Evolutionary conservation across 2,797 vertebrate species (phyloP).

Genomic region (Poeciliopsis presidionis): DNA sequence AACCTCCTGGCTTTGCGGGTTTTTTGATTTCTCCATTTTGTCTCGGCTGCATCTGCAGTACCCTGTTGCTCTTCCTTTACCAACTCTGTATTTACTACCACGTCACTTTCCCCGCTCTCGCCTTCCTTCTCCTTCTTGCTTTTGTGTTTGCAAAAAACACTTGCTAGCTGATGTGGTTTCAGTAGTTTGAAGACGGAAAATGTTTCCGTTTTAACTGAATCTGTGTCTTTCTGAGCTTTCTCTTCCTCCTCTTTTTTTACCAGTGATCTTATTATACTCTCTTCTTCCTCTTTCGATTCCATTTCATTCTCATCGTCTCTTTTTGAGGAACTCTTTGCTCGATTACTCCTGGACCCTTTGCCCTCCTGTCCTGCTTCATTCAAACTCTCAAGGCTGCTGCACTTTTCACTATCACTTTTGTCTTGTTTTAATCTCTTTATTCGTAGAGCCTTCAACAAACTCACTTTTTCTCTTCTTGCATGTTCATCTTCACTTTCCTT

Average conservation of each 20-base stretch:
- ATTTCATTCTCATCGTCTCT: constrained; percentile 12
- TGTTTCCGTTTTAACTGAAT: constrained; percentile 5
- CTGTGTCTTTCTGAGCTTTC: not conserved
- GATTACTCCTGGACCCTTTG: constrained; percentile 18
- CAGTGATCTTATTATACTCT: not conserved
- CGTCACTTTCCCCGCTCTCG: constrained; percentile 15
- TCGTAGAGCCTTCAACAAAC: constrained; percentile 54
- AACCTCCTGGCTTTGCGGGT: constrained; percentile 64
- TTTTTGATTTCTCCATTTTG: constrained; percentile 64
- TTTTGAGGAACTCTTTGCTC: constrained; percentile 39
- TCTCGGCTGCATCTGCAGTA: not conserved
- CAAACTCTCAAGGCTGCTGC: constrained; percentile 61
- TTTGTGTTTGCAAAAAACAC: constrained; percentile 35
- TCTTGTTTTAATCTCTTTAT: constrained; percentile 56
- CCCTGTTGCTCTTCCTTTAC: not conserved
- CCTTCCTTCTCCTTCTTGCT: constrained; percentile 8
- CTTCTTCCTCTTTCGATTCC: constrained; percentile 35
- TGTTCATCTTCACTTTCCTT: constrained; percentile 16
- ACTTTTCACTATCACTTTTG: constrained; percentile 44
- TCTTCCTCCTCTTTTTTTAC: constrained; percentile 11
- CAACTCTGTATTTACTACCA: not conserved
- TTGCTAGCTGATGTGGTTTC: constrained; percentile 7
- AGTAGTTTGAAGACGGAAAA: constrained; percentile 2
- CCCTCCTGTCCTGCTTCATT: constrained; percentile 37
- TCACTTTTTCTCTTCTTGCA: constrained; percentile 34